Evolutionary conservation across 2,888 invertebrate species (phyloP).

Genomic region (Rhodophaea formosa): DNA sequence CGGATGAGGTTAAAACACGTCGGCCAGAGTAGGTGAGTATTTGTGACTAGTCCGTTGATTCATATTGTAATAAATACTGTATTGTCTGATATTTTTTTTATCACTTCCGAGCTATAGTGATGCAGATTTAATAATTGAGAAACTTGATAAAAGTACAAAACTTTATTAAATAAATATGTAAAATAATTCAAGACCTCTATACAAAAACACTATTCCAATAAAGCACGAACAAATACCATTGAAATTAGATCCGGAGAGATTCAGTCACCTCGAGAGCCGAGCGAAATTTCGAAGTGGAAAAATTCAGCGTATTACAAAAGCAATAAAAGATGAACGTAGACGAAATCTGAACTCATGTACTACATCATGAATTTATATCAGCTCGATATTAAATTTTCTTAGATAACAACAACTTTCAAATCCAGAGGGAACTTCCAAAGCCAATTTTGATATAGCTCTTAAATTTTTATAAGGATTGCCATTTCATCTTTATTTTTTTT

Average conservation of each 20-base stretch:
- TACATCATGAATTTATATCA: constrained; percentile 11
- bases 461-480: no score
- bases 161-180: no score
- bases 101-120: no score
- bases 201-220: neutral
- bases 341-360: constrained; percentile 11
- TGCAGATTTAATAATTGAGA: no score
- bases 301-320: constrained; percentile 18
- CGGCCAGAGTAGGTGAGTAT: no score
- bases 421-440: neutral
- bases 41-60: no score
- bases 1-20: no score
- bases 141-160: no score
- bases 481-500: no score
- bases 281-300: constrained; percentile 9
- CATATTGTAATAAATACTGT: no score
- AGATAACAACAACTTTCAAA: constrained; percentile 6
- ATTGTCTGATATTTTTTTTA: no score
- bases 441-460: neutral
- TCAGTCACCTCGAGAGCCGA: neutral
- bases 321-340: constrained; percentile 11
- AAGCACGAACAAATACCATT: constrained; percentile 8
- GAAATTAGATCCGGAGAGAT: constrained; percentile 7
- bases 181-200: no score
- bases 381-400: constrained; percentile 18